Evolutionary conservation across 2,113 vertebrate genomes (phyloP).

Genomic region (Semnopithecus entellus): DNA sequence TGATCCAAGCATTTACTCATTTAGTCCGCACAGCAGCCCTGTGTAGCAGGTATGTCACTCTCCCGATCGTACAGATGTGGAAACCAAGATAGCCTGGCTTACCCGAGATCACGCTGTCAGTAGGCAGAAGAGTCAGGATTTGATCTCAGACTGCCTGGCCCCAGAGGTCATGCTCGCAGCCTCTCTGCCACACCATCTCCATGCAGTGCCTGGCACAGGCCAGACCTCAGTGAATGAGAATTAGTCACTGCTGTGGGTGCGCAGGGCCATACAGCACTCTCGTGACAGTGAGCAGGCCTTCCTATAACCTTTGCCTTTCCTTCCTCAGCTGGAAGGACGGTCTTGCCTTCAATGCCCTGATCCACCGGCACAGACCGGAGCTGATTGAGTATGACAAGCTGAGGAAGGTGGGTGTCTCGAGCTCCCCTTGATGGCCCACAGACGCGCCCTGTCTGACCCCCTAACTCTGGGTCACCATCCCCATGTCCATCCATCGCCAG

Average conservation of each 20-base stretch:
- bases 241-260: rapidly evolving
- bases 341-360: conserved; percentile 96
- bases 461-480: neutral
- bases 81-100: neutral
- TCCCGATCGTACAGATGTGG: neutral
- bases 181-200: rapidly evolving
- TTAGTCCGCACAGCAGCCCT: too few species aligned
- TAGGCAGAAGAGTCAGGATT: neutral
- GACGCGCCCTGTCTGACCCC: neutral
- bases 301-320: neutral
- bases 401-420: conserved; percentile 87
- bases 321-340: conserved; percentile 95
- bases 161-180: neutral
- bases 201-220: neutral
- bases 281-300: rapidly evolving
- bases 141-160: neutral
- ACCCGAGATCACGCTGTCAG: neutral
- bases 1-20: neutral
- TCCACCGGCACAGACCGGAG: conserved; percentile 96
- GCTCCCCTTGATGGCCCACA: neutral
- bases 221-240: neutral
- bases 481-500: rapidly evolving
- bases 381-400: conserved; percentile 97
- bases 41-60: neutral
- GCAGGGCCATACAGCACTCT: rapidly evolving